Base-by-base conservation (phyloP, 1,140 invertebrate species). In the Muscidifurax raptorellus region DNA sequence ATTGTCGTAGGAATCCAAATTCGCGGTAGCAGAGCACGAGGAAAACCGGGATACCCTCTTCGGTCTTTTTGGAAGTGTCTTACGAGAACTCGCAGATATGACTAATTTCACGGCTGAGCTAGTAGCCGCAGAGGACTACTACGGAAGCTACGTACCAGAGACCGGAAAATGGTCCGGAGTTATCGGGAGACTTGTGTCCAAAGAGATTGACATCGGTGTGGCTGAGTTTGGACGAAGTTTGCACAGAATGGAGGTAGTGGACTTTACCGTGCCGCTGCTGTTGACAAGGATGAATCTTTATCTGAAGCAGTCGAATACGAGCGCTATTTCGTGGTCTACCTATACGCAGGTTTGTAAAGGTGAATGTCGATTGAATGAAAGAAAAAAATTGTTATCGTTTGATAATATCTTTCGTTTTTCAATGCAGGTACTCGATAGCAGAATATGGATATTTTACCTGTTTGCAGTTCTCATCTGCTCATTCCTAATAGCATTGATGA, bases 201-300 rank as follows among this genome's bases (percentile, higher is more conserved):
- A 74, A 25, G 77, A 80, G 5, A 18, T 80, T 1, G 82, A 84
- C 27, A 64, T 84, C n/a, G 82, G 82, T 12, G 82, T 84, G 0
- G 76, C 67, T 18, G 82, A 80, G 36, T 84, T 79, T 12, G 77
- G 44, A 6, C 76, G 67, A 1, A 84, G 69, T 27, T 52, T 27
- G 18, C 25, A 69, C 10, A 44, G 82, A 36, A 76, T 79, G 0
- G 47, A 84, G 9, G 76, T 80, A 6, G 40, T 84, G 0, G 82
- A 84, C 9, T 80, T 79, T 18, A 22, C 76, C 1, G 75, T 74
- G 5, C 82, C 82, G 7, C 30, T 84, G 36, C 7, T 66, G 3
- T 47, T 84, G 4, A 28, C 76, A 0, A 28, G 67, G 18, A 74
- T 74, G 10, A 72, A 74, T 32, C 18, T 80, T 27, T 80, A 72